Base-by-base conservation (phyloP, 2,888 invertebrate genomes). In the Boloria selene region DNA sequence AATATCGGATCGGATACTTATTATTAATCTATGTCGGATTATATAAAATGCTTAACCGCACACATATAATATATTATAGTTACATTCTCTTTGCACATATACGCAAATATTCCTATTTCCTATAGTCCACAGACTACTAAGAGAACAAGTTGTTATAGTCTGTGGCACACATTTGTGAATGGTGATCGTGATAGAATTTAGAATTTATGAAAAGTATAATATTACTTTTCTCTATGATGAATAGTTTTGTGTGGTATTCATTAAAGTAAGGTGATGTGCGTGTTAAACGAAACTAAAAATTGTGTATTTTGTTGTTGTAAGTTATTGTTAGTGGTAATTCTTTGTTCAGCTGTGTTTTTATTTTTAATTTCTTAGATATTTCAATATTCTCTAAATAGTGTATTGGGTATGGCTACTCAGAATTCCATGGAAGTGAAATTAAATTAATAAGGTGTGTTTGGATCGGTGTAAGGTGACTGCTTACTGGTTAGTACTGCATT, bases 321-420 rank as follows among this genome's bases (percentile, higher is more conserved):
- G 4, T 45, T 56, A 2, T 56, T 45, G 13, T 22, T 22, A 16
- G 13, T 56, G 44, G 10, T 22, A 44, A 51, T 51, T 31, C 17
- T 56, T 10, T 58, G 44, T n/a, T 47, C 3, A 45, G 4, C 16
- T 7, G n/a, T 38, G 52, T 59, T 47, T 59, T 45, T 18, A 49
- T 49, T 31, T 13, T 14, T 3, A 14, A 59, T 17, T 13, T 50
- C 7, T 17, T 38, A 31, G 52, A 22, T 42, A 22, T 44, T 60
- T 65, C 44, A 53, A 66, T 70, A 38, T 42, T 63, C 65, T 31
- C 49, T 63, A 18, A 64, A 65, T 10, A 66, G 68, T 70, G 63
- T 66, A 64, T 51, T 61, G 60, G 82, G 80, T 79, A 81, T 84
- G 82, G 79, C 75, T 81, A 81, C 77, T 75, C 69, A 75, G 83